Conservation (phyloP, 2,888 invertebrate species). For the Isotomurus palustris region DNA sequence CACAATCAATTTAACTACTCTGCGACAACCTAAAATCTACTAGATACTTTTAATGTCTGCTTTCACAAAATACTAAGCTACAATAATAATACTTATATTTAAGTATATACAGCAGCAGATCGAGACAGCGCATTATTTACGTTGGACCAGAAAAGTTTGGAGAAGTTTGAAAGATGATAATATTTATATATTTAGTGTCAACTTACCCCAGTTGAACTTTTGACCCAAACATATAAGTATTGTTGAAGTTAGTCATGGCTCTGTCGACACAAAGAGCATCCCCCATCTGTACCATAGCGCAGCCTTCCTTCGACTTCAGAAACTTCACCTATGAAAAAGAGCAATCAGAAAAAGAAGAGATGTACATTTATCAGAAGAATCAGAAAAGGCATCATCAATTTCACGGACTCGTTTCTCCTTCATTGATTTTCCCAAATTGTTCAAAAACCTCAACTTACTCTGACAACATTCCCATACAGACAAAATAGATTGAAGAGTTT, state of each 20-base stretch:
- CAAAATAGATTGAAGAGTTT: slow-evolving; percentile 97
- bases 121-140: too few species aligned
- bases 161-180: background rate
- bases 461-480: slow-evolving; percentile 95
- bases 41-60: too few species aligned
- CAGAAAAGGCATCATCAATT: too few species aligned
- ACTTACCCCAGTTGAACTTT: slow-evolving; percentile 66
- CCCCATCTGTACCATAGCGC: slow-evolving; percentile 99
- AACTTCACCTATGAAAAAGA: slow-evolving; percentile 72
- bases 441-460: slow-evolving; percentile 60
- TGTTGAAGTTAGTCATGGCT: slow-evolving; percentile 91
- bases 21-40: too few species aligned
- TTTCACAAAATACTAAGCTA: too few species aligned
- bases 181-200: slow-evolving; percentile 38
- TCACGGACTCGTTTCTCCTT: background rate
- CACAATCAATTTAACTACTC: too few species aligned
- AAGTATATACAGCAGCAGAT: too few species aligned
- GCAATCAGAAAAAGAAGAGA: too few species aligned
- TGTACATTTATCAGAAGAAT: too few species aligned
- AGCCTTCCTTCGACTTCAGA: slow-evolving; percentile 95
- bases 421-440: background rate
- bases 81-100: too few species aligned
- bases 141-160: background rate
- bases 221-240: slow-evolving; percentile 75
- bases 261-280: slow-evolving; percentile 90